These are phyloP conservation scores for Sinhomidia bicolor DNA, from an alignment of 2,888 invertebrate genomes.

Conservation along the genomic window DNA sequence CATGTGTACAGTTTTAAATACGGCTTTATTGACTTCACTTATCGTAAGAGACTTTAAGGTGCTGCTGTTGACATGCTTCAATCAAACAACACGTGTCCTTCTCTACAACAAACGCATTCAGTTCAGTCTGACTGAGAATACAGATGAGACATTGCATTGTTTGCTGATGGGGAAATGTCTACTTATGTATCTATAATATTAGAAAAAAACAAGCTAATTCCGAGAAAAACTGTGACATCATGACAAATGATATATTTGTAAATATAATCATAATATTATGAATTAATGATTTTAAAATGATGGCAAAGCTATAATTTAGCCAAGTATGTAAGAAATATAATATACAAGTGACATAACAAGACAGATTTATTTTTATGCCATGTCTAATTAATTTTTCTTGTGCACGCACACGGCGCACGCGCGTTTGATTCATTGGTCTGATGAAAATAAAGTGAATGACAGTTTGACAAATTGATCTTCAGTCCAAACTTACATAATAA, in stretches of 20 bases:
- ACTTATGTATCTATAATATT: background rate
- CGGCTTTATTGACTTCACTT: no score
- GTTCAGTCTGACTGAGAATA: no score
- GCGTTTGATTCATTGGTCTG: background rate
- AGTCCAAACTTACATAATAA: background rate
- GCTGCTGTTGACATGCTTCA: background rate
- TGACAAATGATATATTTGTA: conserved; percentile 36
- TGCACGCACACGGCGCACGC: background rate
- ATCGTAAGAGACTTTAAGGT: no score
- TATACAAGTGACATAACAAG: conserved; percentile 45
- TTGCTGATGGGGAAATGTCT: conserved; percentile 19
- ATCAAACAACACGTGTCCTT: background rate
- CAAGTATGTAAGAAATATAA: background rate
- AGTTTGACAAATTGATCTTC: conserved; percentile 27
- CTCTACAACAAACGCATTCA: background rate
- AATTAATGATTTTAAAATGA: background rate
- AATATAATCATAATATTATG: conserved; percentile 37
- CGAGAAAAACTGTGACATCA: conserved; percentile 1
- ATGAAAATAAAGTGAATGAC: background rate
- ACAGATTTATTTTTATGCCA: conserved; percentile 56
- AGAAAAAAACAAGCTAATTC: background rate
- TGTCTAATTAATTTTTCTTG: conserved; percentile 40
- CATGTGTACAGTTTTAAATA: no score
- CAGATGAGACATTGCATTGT: conserved; percentile 20
- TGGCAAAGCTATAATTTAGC: conserved; percentile 28